Percentiles rank a stretch among this genome's conserved stretches.
Conservation (phyloP, 2,797 vertebrate genomes). For the Dallia pectoralis region DNA sequence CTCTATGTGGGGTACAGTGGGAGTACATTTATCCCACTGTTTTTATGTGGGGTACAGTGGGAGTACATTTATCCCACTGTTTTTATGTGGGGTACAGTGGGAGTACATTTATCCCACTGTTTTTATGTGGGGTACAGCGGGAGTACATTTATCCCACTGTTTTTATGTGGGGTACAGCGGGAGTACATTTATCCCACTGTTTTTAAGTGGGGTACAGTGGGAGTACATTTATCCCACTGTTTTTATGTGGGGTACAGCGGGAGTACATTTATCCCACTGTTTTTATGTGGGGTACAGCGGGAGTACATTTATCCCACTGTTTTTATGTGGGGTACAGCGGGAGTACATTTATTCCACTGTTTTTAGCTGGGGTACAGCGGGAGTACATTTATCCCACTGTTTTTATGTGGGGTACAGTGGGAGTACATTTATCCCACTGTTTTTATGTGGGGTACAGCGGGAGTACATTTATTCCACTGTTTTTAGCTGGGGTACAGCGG, state of each 20-base stretch:
- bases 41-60: neutral
- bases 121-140: neutral
- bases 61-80: too few relatives aligned
- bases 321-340: neutral
- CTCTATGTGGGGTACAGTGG: neutral
- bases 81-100: neutral
- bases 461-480: too few relatives aligned
- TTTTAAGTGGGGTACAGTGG: neutral
- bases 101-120: too few relatives aligned
- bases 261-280: too few relatives aligned
- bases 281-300: neutral
- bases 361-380: neutral
- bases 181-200: too few relatives aligned
- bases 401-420: neutral
- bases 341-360: too few relatives aligned
- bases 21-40: too few relatives aligned
- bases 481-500: neutral
- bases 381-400: too few relatives aligned
- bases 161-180: neutral
- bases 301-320: too few relatives aligned
- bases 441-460: neutral
- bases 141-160: too few relatives aligned
- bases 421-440: too few relatives aligned
- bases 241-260: neutral
- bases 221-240: too few relatives aligned